These are phyloP conservation scores for Lamellibrachia columna DNA, from an alignment of 2,888 invertebrate genomes.

Conservation along the genomic window DNA sequence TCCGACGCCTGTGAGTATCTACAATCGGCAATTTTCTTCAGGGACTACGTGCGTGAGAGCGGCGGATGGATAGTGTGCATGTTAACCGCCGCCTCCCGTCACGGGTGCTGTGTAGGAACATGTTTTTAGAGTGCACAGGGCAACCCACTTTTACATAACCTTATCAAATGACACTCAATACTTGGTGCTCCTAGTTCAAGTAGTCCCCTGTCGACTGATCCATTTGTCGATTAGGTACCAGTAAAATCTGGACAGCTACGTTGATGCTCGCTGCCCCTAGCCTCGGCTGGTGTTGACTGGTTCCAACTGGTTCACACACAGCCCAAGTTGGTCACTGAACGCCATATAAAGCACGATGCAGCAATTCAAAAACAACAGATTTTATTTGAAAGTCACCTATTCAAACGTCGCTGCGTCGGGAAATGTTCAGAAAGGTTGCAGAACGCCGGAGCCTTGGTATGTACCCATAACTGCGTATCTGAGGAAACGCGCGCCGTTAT, in stretches of 20 bases:
- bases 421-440: constrained; percentile 5
- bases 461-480: neutral
- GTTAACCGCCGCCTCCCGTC: neutral
- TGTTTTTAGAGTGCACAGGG: no score
- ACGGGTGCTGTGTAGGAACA: neutral
- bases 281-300: neutral
- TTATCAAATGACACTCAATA: neutral
- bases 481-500: neutral
- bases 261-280: neutral
- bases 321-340: neutral
- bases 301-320: neutral
- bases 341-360: neutral
- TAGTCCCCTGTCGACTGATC: neutral
- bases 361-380: neutral
- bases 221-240: neutral
- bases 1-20: neutral
- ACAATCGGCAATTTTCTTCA: neutral
- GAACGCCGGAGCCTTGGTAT: constrained; percentile 10
- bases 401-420: neutral
- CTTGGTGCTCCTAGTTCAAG: neutral
- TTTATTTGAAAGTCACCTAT: constrained; percentile 16
- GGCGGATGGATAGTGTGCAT: neutral
- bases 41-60: neutral
- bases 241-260: neutral
- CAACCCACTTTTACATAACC: neutral